Conservation (phyloP, 2,888 invertebrate species). For the Watsonalla binaria region DNA sequence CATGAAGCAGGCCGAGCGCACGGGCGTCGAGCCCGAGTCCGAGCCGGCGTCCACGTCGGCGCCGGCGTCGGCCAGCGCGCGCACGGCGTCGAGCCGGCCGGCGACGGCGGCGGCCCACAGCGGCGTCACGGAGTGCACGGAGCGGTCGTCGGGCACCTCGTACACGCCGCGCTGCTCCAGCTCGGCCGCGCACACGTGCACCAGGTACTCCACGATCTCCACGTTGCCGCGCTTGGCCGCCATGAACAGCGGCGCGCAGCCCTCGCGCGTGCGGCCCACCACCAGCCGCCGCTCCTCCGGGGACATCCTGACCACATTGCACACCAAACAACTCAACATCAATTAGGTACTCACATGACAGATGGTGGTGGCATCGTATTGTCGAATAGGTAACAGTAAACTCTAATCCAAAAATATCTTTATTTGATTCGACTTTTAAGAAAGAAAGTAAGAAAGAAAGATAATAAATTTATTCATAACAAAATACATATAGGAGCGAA, state of each 20-base stretch:
- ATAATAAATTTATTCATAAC: too few species aligned
- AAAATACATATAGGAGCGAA: too few species aligned
- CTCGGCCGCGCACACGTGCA: constrained; percentile 88
- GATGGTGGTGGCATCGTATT: too few species aligned
- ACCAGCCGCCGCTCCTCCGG: constrained; percentile 82
- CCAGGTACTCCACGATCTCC: constrained; percentile 91
- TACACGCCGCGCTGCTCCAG: constrained; percentile 92
- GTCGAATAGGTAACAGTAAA: too few species aligned
- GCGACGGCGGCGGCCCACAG: constrained; percentile 96
- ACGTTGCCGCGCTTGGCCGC: constrained; percentile 88
- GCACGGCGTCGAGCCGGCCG: constrained; percentile 87
- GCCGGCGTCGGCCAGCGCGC: constrained; percentile 86
- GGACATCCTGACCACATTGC: constrained; percentile 69
- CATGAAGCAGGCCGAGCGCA: constrained; percentile 96
- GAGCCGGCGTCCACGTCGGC: constrained; percentile 92
- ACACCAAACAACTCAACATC: too few species aligned
- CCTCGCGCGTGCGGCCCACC: constrained; percentile 83
- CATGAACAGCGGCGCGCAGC: constrained; percentile 89
- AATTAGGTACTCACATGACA: too few species aligned
- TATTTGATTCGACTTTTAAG: too few species aligned
- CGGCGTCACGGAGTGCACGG: constrained; percentile 90
- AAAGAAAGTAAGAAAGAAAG: too few species aligned
- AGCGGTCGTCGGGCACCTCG: constrained; percentile 87
- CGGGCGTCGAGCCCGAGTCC: constrained; percentile 93
- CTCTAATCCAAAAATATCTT: too few species aligned